These are phyloP conservation scores for Pachyuromys duprasi DNA, from an alignment of 2,797 vertebrate species.

Conservation along the genomic window DNA sequence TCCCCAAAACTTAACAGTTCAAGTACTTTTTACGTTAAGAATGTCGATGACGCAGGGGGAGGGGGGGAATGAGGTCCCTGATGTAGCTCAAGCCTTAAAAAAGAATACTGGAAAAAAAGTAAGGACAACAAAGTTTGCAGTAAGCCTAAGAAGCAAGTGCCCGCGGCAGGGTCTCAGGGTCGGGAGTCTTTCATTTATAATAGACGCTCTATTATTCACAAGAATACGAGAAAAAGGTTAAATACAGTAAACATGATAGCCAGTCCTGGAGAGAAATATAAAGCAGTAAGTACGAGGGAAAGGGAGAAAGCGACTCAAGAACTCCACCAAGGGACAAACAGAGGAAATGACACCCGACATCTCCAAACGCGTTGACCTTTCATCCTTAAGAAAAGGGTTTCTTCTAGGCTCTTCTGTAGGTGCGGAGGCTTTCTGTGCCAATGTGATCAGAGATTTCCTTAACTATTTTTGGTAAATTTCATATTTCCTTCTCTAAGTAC, in stretches of 20 bases:
- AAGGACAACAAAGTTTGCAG: slow-evolving; percentile 42
- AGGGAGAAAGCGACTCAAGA: slow-evolving; percentile 88
- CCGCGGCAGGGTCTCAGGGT: not conserved
- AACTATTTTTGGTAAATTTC: not conserved
- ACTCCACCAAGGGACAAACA: slow-evolving; percentile 90
- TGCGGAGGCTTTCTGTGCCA: not conserved
- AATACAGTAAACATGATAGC: slow-evolving; percentile 83
- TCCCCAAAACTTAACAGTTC: not conserved
- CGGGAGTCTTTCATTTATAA: slow-evolving; percentile 73
- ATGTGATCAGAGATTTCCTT: not conserved
- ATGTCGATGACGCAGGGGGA: slow-evolving; percentile 42
- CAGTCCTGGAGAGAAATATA: slow-evolving; percentile 78
- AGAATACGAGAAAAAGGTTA: slow-evolving; percentile 85
- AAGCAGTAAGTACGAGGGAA: slow-evolving; percentile 72
- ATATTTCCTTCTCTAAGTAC: slow-evolving; percentile 21
- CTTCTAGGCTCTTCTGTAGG: not conserved
- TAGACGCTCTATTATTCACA: slow-evolving; percentile 76
- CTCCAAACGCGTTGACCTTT: slow-evolving; percentile 85
- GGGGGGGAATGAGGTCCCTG: not conserved
- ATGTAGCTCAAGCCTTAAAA: slow-evolving; percentile 57
- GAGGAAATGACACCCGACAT: slow-evolving; percentile 85
- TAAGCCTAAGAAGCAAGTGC: slow-evolving; percentile 35
- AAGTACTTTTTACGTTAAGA: slow-evolving; percentile 53
- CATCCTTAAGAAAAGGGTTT: slow-evolving; percentile 55
- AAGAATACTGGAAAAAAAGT: slow-evolving; percentile 55